Conservation (phyloP, 2,888 invertebrate species). For the Griposia aprilina region DNA sequence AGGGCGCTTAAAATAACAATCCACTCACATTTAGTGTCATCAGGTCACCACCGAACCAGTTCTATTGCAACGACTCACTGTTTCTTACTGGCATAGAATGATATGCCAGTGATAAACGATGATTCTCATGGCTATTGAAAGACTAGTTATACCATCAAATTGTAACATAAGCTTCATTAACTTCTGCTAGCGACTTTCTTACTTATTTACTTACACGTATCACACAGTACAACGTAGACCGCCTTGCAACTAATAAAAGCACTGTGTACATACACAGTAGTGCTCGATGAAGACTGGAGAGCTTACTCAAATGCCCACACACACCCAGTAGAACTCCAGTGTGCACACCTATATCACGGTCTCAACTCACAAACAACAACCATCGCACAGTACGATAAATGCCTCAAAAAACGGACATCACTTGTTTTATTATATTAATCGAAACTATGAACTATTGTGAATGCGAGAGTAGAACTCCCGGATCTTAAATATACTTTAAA, state of each 20-base stretch:
- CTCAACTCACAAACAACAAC: conserved; percentile 5
- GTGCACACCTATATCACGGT: background rate
- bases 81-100: background rate
- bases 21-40: background rate
- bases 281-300: conserved; percentile 6
- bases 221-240: background rate
- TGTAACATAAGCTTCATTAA: background rate
- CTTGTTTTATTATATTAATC: too few relatives aligned
- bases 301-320: background rate
- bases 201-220: background rate
- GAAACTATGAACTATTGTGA: too few relatives aligned
- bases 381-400: too few relatives aligned
- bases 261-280: conserved; percentile 4
- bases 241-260: conserved; percentile 16
- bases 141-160: background rate
- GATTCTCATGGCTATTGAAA: background rate
- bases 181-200: background rate
- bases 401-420: too few relatives aligned
- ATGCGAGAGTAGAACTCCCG: too few relatives aligned
- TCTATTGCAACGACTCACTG: background rate
- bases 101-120: background rate
- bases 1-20: background rate
- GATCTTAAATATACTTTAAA: too few relatives aligned
- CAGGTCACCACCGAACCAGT: background rate
- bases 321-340: background rate